Evolutionary conservation across 64 coral and sea anemone species (phyloP).

Genomic region (Orbicella faveolata): DNA sequence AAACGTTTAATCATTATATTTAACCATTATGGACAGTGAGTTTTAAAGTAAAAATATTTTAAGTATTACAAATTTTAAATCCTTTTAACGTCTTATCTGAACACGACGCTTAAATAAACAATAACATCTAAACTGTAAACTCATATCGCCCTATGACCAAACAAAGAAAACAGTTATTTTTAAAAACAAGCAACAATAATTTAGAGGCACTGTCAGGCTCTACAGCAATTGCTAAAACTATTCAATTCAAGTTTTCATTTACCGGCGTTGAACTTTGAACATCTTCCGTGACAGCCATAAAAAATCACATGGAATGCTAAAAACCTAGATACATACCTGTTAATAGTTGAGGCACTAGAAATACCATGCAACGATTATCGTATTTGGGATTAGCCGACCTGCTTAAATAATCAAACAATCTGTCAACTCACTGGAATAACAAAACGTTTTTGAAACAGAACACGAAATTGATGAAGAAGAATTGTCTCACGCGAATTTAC

Average conservation of each 20-base stretch:
- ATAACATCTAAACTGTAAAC: too few relatives aligned
- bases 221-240: not conserved
- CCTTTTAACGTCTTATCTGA: too few relatives aligned
- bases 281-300: not conserved
- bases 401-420: not conserved
- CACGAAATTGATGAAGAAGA: not conserved
- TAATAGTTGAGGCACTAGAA: not conserved
- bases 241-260: not conserved
- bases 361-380: not conserved
- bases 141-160: too few relatives aligned
- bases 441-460: not conserved
- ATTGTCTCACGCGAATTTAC: not conserved
- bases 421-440: not conserved
- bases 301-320: not conserved
- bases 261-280: not conserved
- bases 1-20: too few relatives aligned
- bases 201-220: not conserved
- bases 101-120: too few relatives aligned
- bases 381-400: not conserved
- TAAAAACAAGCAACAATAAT: too few relatives aligned
- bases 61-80: too few relatives aligned
- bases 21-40: too few relatives aligned
- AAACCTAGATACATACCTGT: conserved; percentile 11
- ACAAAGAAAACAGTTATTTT: too few relatives aligned
- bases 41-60: too few relatives aligned